phyloP scores from a whole-genome alignment of 1,140 invertebrate species.

The Globodera rostochiensis region DNA sequence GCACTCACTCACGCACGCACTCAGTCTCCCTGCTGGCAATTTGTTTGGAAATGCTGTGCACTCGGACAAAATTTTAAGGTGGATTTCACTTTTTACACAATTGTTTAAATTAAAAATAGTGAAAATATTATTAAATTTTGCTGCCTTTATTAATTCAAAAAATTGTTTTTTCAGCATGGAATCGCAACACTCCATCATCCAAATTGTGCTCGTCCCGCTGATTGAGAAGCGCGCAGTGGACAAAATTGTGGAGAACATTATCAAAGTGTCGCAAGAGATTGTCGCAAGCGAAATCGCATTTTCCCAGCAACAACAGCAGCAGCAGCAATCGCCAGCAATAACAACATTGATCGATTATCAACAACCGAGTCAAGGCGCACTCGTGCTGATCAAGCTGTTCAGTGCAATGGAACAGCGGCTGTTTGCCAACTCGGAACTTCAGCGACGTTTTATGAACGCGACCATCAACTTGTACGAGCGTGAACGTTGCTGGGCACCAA shows the following conservation, averaged over 20 bases:
- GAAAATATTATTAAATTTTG: too few relatives aligned
- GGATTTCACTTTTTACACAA: neutral
- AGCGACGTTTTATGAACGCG: conserved; percentile 25
- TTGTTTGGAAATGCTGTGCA: conserved; percentile 43
- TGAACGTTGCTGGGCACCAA: conserved; percentile 1
- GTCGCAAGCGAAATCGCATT: conserved; percentile 8
- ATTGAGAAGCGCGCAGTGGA: too few relatives aligned
- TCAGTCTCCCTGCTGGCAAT: conserved; percentile 38
- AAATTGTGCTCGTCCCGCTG: too few relatives aligned
- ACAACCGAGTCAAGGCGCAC: conserved; percentile 22
- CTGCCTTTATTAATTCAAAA: too few relatives aligned
- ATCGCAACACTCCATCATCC: too few relatives aligned
- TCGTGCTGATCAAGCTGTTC: conserved; percentile 29
- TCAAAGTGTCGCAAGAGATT: too few relatives aligned
- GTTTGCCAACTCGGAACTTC: conserved; percentile 24
- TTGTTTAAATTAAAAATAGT: neutral
- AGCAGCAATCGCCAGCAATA: too few relatives aligned
- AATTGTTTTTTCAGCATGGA: too few relatives aligned
- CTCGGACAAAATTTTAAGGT: conserved; percentile 31
- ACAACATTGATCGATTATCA: neutral
- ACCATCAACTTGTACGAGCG: conserved; percentile 34
- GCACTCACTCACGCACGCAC: too few relatives aligned
- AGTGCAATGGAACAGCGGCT: conserved; percentile 23
- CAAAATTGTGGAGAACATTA: too few relatives aligned
- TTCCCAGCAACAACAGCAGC: conserved; percentile 16